phyloP scores from a whole-genome alignment of 2,797 vertebrate genomes.

The Gadopsis bispinosus region DNA sequence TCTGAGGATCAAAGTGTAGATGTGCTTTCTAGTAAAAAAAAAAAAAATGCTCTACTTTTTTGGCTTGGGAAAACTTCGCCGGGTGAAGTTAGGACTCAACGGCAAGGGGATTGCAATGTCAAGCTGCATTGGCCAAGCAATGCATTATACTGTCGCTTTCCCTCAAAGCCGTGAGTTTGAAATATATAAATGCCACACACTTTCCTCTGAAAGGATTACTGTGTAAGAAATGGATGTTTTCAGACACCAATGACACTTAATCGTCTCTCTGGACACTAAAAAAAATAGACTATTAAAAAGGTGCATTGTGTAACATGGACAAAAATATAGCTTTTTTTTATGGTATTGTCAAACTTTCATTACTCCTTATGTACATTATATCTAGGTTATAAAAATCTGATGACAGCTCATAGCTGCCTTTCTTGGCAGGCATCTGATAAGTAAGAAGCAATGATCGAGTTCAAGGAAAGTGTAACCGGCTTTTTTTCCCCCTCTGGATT shows the following conservation, averaged over 20 bases:
- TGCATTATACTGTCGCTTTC: conserved; percentile 70
- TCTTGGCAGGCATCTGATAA: conserved; percentile 25
- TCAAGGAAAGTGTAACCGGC: conserved; percentile 38
- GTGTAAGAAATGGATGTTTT: conserved; percentile 68
- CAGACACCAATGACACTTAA: conserved; percentile 65
- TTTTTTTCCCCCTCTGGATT: conserved; percentile 28
- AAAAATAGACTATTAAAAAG: conserved; percentile 51
- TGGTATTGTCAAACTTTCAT: conserved; percentile 29
- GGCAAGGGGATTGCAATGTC: conserved; percentile 76
- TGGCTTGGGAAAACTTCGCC: conserved; percentile 61
- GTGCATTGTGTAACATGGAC: conserved; percentile 40
- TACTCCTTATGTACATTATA: conserved; percentile 31
- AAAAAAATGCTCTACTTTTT: conserved; percentile 58
- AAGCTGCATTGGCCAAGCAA: conserved; percentile 68
- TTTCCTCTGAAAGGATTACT: conserved; percentile 75
- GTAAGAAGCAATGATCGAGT: conserved; percentile 29
- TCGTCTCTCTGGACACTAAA: conserved; percentile 54
- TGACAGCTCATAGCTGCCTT: neutral
- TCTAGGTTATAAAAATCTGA: conserved; percentile 16
- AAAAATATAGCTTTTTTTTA: conserved; percentile 28
- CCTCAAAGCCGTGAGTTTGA: conserved; percentile 69
- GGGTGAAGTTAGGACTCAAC: conserved; percentile 66
- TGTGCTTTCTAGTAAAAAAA: conserved; percentile 27
- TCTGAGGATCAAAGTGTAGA: conserved; percentile 69
- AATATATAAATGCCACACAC: conserved; percentile 76